Conservation (phyloP, 2,797 vertebrate species). For the Lerista edwardsae region DNA sequence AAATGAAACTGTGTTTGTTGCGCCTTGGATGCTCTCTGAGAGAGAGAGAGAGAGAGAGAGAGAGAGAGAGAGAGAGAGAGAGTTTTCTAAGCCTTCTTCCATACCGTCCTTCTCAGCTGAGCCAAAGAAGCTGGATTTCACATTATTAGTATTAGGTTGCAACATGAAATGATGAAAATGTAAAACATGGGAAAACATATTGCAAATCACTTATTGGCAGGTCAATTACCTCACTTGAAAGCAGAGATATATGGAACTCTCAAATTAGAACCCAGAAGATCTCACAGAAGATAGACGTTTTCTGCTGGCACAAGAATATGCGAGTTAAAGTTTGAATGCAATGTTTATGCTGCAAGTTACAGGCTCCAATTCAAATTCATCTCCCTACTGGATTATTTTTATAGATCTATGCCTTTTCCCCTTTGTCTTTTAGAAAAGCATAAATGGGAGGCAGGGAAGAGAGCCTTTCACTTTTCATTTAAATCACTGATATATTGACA, state of each 20-base stretch:
- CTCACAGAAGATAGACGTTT: conserved; percentile 67
- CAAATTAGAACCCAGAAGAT: conserved; percentile 69
- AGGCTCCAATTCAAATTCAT: conserved; percentile 59
- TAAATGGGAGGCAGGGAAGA: conserved; percentile 36
- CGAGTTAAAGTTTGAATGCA: conserved; percentile 69
- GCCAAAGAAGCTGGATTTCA: conserved; percentile 67
- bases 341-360: conserved; percentile 53
- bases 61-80: no score
- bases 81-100: neutral
- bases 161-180: conserved; percentile 75
- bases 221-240: conserved; percentile 67
- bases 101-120: conserved; percentile 65
- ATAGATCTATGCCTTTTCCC: conserved; percentile 49
- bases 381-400: conserved; percentile 54
- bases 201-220: conserved; percentile 78
- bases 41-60: no score
- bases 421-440: conserved; percentile 56
- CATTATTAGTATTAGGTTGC: conserved; percentile 72
- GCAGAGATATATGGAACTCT: conserved; percentile 67
- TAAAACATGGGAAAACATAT: conserved; percentile 75
- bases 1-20: conserved; percentile 2
- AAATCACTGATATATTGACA: conserved; percentile 38
- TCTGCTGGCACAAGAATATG: conserved; percentile 63
- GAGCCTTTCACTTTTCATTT: conserved; percentile 49
- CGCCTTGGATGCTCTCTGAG: conserved; percentile 50